A percentile compares a stretch with the other conserved stretches of the same genome.
These are phyloP conservation scores for Trimorus sp. DNA, from an alignment of 2,888 invertebrate genomes.

Conservation along the genomic window DNA sequence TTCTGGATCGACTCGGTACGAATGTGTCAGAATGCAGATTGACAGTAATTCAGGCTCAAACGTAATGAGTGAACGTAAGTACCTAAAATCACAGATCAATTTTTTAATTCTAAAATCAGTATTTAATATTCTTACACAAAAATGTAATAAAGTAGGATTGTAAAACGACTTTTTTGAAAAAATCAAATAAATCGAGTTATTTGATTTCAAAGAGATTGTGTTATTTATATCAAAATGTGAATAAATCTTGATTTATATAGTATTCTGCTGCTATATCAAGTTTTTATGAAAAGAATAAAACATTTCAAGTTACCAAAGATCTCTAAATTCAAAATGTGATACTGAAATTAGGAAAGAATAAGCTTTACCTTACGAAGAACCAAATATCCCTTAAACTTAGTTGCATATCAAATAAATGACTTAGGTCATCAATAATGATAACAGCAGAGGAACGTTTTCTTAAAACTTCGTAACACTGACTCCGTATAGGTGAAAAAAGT, in stretches of 20 bases:
- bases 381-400: constrained; percentile 83
- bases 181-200: too few relatives aligned
- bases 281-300: too few relatives aligned
- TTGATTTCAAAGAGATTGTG: too few relatives aligned
- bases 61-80: constrained; percentile 74
- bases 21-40: constrained; percentile 75
- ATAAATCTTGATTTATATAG: too few relatives aligned
- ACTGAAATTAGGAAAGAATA: too few relatives aligned
- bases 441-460: constrained; percentile 82
- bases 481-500: constrained; percentile 81
- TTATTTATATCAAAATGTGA: too few relatives aligned
- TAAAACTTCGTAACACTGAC: constrained; percentile 79
- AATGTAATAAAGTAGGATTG: too few relatives aligned
- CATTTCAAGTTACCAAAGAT: too few relatives aligned
- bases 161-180: too few relatives aligned
- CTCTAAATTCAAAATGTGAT: too few relatives aligned
- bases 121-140: too few relatives aligned
- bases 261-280: too few relatives aligned
- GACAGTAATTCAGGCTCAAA: constrained; percentile 68
- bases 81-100: constrained; percentile 56
- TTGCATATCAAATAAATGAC: constrained; percentile 87
- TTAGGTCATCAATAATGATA: constrained; percentile 88
- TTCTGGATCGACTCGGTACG: constrained; percentile 83
- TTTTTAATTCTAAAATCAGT: not conserved
- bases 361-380: constrained; percentile 64